phyloP scores from a whole-genome alignment of 2,113 vertebrate species.

The Tursiops truncatus region DNA sequence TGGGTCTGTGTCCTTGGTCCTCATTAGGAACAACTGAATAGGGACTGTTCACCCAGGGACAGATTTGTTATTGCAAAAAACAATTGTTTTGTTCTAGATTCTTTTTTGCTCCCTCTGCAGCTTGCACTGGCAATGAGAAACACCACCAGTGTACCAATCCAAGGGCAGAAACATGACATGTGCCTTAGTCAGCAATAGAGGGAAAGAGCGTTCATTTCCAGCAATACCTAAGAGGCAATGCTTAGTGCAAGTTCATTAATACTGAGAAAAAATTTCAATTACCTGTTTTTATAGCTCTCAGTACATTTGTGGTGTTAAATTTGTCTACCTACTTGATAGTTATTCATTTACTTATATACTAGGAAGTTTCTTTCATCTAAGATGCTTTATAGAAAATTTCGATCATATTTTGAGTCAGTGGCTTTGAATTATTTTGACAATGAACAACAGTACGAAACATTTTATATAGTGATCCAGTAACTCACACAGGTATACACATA shows the following conservation, averaged over 20 bases:
- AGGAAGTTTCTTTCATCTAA: not conserved
- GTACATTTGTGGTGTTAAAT: conserved; percentile 61
- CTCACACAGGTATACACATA: not conserved
- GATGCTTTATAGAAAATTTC: not conserved
- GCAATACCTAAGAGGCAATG: not conserved
- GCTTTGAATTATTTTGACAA: not conserved
- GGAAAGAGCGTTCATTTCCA: not conserved
- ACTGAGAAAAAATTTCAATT: not conserved
- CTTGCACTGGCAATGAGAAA: not conserved
- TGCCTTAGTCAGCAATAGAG: not conserved
- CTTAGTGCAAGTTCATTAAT: not conserved
- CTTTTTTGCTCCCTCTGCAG: not conserved
- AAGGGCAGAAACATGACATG: not conserved
- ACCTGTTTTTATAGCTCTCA: not conserved
- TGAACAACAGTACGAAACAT: not conserved
- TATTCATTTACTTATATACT: not conserved
- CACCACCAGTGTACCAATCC: not conserved
- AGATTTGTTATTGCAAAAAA: not conserved
- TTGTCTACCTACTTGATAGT: conserved; percentile 67
- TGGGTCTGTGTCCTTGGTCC: not conserved
- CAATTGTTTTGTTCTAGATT: not conserved
- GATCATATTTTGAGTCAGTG: not conserved
- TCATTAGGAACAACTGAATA: not conserved
- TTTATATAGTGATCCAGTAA: not conserved
- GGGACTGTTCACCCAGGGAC: not conserved